Evolutionary conservation across 2,113 vertebrate species (phyloP).

Genomic region (Brachyistius frenatus): DNA sequence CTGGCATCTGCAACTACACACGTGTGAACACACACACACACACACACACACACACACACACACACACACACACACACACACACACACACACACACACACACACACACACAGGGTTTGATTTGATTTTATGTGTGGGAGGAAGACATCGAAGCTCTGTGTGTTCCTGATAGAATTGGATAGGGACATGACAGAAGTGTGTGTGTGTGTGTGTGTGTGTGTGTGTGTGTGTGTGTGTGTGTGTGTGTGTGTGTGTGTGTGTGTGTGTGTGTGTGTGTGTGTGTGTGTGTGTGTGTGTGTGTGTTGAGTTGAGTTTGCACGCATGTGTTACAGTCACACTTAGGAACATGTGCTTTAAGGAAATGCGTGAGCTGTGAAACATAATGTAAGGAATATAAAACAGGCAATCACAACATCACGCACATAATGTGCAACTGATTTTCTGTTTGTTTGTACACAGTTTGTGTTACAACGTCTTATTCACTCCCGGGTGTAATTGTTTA

Average conservation of each 20-base stretch:
- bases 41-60: constrained; percentile 31
- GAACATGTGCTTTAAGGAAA: too few species aligned
- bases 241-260: too few species aligned
- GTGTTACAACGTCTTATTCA: constrained; percentile 55
- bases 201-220: too few species aligned
- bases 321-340: too few species aligned
- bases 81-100: constrained; percentile 22
- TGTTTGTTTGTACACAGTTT: constrained; percentile 10
- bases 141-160: background rate
- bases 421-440: background rate
- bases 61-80: background rate
- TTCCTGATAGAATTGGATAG: constrained; percentile 11
- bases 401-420: background rate
- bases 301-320: too few species aligned
- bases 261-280: too few species aligned
- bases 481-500: constrained; percentile 53
- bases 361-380: background rate
- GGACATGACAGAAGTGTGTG: background rate
- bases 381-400: constrained; percentile 14
- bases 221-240: too few species aligned
- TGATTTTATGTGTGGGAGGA: constrained; percentile 2
- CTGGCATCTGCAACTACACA: too few species aligned
- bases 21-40: constrained; percentile 21
- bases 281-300: too few species aligned
- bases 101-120: constrained; percentile 19